These are phyloP conservation scores for Bombus turneri DNA, from an alignment of 1,140 invertebrate species.

Conservation along the genomic window DNA sequence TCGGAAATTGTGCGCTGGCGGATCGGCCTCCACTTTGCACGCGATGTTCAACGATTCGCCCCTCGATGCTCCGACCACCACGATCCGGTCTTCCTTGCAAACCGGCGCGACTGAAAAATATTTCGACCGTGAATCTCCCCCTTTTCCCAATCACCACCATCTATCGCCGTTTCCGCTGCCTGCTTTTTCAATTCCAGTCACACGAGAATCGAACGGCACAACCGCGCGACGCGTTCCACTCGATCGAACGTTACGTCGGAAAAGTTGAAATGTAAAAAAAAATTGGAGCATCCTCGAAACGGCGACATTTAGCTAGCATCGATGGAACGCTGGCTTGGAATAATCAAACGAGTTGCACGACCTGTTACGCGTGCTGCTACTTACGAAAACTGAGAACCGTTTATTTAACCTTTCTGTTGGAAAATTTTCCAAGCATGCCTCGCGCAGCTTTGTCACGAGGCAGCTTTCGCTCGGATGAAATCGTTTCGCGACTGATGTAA, in stretches of 20 bases:
- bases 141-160: too few relatives aligned
- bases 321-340: neutral
- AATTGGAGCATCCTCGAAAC: neutral
- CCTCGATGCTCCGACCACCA: slow-evolving; percentile 92
- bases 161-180: too few relatives aligned
- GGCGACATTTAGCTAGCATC: neutral
- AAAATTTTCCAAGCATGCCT: slow-evolving; percentile 1
- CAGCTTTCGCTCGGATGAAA: slow-evolving; percentile 28
- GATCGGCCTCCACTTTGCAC: slow-evolving; percentile 94
- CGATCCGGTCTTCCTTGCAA: slow-evolving; percentile 88
- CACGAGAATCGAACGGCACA: too few relatives aligned
- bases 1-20: slow-evolving; percentile 91
- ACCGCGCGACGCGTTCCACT: too few relatives aligned
- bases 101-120: slow-evolving; percentile 89
- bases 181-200: too few relatives aligned
- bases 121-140: neutral
- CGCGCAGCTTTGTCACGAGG: slow-evolving; percentile 2
- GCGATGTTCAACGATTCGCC: slow-evolving; percentile 91
- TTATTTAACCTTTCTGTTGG: slow-evolving; percentile 8
- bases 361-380: neutral
- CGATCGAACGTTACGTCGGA: neutral
- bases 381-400: neutral
- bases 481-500: slow-evolving; percentile 31
- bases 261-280: neutral
- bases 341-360: neutral